Conservation (phyloP, 2,113 vertebrate genomes). For the Rynchops niger region DNA sequence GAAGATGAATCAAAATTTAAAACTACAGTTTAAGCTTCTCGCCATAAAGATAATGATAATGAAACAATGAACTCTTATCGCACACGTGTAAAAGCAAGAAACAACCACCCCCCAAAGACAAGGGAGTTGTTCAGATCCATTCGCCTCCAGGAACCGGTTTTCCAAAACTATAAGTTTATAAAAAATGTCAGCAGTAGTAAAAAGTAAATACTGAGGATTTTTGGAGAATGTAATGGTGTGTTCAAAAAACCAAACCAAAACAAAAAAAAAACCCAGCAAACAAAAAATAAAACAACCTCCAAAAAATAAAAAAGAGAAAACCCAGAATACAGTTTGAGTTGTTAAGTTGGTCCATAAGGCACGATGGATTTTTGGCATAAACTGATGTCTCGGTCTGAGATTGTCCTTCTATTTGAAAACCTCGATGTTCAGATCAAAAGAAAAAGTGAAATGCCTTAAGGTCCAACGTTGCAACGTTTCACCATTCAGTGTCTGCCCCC, state of each 20-base stretch:
- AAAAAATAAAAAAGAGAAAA: background rate
- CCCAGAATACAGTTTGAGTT: background rate
- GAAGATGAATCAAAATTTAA: background rate
- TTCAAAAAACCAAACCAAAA: background rate
- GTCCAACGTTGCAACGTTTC: background rate
- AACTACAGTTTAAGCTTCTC: background rate
- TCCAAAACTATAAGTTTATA: background rate
- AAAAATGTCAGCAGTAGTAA: background rate
- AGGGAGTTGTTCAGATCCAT: background rate
- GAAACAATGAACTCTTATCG: background rate
- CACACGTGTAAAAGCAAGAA: background rate
- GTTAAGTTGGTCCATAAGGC: background rate
- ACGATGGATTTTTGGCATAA: background rate
- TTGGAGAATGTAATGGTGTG: background rate
- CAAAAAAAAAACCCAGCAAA: background rate
- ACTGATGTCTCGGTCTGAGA: background rate
- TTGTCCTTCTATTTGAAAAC: background rate
- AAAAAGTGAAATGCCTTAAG: background rate
- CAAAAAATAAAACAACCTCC: background rate
- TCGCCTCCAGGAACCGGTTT: accelerated
- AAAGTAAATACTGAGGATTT: background rate
- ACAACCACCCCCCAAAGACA: background rate
- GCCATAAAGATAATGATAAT: background rate
- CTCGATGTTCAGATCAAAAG: background rate
- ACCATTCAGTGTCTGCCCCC: background rate